Evolutionary conservation across 2,113 vertebrate species (phyloP).

Genomic region (Glaucidium brasilianum): DNA sequence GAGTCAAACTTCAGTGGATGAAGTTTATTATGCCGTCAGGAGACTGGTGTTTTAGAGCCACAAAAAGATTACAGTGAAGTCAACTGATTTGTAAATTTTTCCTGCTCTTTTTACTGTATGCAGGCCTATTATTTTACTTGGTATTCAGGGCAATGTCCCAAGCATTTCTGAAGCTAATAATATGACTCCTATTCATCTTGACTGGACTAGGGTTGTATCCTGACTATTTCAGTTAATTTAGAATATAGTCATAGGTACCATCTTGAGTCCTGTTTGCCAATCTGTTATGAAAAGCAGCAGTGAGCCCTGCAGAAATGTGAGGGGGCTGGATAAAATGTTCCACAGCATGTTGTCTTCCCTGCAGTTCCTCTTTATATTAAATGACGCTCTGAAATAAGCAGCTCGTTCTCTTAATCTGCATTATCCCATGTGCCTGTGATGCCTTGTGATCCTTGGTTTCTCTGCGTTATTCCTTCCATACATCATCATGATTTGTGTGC

Average conservation of each 20-base stretch:
- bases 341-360: not conserved
- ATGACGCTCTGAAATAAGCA: not conserved
- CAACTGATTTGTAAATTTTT: not conserved
- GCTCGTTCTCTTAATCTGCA: not conserved
- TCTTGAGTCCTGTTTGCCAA: not conserved
- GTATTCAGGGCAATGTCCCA: not conserved
- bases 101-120: not conserved
- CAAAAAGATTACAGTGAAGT: not conserved
- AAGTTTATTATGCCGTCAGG: not conserved
- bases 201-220: not conserved
- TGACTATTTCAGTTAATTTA: not conserved
- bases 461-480: not conserved
- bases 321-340: not conserved
- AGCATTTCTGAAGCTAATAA: not conserved
- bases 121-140: not conserved
- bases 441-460: not conserved
- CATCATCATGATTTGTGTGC: not conserved
- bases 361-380: not conserved
- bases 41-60: not conserved
- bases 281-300: not conserved
- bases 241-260: not conserved
- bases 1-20: not conserved
- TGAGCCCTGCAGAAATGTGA: not conserved
- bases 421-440: not conserved
- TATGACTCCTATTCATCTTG: not conserved